Evolutionary conservation across 1,140 invertebrate species (phyloP).

Genomic region (Chymomyza costata): DNA sequence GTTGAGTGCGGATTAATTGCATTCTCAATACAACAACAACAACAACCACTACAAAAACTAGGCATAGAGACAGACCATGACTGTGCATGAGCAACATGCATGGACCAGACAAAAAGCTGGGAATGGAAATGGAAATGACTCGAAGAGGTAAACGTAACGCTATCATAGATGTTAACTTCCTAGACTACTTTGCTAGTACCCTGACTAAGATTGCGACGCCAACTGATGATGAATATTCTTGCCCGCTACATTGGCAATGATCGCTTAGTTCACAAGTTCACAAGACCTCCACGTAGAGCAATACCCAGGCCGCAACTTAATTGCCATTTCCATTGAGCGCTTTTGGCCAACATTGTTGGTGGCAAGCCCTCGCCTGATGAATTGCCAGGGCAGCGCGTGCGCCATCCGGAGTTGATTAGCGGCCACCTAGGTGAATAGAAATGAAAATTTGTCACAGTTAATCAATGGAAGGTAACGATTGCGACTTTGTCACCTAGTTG

Average conservation of each 20-base stretch:
- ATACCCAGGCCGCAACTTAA: conserved; percentile 62
- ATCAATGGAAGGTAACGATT: conserved; percentile 2
- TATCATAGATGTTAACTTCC: conserved; percentile 21
- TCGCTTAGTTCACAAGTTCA: conserved; percentile 55
- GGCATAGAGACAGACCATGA: neutral
- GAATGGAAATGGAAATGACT: conserved; percentile 48
- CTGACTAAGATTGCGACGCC: conserved; percentile 1
- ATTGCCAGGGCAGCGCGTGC: conserved; percentile 28
- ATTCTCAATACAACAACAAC: conserved; percentile 33
- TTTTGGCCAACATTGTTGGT: conserved; percentile 56
- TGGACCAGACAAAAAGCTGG: neutral
- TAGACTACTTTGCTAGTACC: conserved; percentile 47
- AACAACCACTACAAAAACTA: neutral
- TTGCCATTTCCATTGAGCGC: conserved; percentile 66
- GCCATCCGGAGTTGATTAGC: conserved; percentile 1
- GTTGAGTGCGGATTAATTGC: conserved; percentile 72
- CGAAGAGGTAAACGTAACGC: conserved; percentile 15
- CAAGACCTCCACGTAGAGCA: conserved; percentile 58
- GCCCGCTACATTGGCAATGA: conserved; percentile 13
- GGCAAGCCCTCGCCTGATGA: conserved; percentile 60
- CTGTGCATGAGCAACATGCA: neutral
- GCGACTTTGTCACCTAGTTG: too few species aligned
- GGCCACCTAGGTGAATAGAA: conserved; percentile 1
- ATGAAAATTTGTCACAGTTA: conserved; percentile 46
- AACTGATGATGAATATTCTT: conserved; percentile 35